Base-by-base conservation (phyloP, 1,140 invertebrate species). In the Ceratitis capitata region DNA sequence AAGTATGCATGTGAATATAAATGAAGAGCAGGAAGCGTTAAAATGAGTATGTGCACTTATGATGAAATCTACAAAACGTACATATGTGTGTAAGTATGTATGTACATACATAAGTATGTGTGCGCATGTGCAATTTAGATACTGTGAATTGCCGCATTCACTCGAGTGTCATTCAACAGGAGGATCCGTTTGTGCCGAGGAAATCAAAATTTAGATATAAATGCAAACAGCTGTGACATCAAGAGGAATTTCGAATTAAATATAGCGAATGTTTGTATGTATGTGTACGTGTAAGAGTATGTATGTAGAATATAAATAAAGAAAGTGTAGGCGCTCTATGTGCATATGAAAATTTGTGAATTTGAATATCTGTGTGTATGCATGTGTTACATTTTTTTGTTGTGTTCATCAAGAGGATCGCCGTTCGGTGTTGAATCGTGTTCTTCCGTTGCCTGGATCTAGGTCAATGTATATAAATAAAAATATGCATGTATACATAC, bases 191-290 rank as follows among this genome's bases (percentile, higher is more conserved):
- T 47, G 39, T 47, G 69, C 69, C 26, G 69, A 78, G 69, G 69
- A 78, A 78, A 23, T 78, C 69, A 32, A 14, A 78, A 78, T 47
- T 2, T 78, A 45, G 0, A 78, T 35, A n/a, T 42, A 78, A 78
- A 78, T 12, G 69, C 39, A 42, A 45, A 78, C 69, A 78, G 69
- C 32, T 78, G 69, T 78, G 69, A 19, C 39, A 26, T 3, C 35
- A 45, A 78, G 69, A 78, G 69, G 69, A 78, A 78, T 78, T 78
- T 78, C 32, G 45, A 78, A 78, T n/a, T 78, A 78, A 26, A 78
- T n/a, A 45, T 78, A 23, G 69, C 45, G 39, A 23, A 56, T 2
- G 58, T 64, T 16, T 64, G 69, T 42, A 39, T 47, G 58, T 64
- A 32, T 64, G 69, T 42, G 69, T 47, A 23, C 16, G 69, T 78